Evolutionary conservation across 2,113 vertebrate genomes (phyloP), one percentile per base, ranked within the genome.

Genomic region (Machaerirhynchus nigripectus): DNA sequence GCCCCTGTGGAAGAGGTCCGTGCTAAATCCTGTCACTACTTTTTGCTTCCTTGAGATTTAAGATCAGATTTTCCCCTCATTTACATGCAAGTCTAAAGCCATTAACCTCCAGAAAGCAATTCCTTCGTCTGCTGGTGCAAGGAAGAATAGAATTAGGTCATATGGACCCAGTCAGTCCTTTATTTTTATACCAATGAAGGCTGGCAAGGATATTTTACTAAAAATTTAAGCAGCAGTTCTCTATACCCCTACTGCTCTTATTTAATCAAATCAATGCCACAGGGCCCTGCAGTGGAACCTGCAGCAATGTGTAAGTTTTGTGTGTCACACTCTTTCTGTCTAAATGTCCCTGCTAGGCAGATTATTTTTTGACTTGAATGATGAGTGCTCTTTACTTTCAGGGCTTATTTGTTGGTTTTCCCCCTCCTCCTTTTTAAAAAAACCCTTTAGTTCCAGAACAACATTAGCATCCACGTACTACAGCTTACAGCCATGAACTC

Each of bases 31-130:
- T 84, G 76, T 88, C 90, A 80, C 19, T 30, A 33, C 74, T 82
- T 91, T 55, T 60, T 2, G 9, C 83, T 88, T 94, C 75, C 33
- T 60, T 75, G 57, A 90, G 68, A 94, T 94, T 96, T 92, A 96
- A 90, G 79, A 92, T 82, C 71, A 88, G 90, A 77, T 88, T 94
- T 93, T 44, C 44, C 46, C 37, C 56, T 96, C 63, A 94, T 96
- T 96, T 94, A 64, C 90, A 96, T 94, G 56, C 28, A 83, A 84
- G 79, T 87, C 85, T 89, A 89, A 96, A 95, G 52, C 68, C 85
- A 93, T 95, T 96, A 94, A 93, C 76, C 56, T 96, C 93, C 79
- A 88, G 60, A 93, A 93, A 89, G 92, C 8, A 10, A 84, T 93
- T 94, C 83, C 39, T 94, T 63, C 1, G 0, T 80, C 68, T 94